Conservation (phyloP, 23 tunicate species). For the Diplosoma virens region DNA sequence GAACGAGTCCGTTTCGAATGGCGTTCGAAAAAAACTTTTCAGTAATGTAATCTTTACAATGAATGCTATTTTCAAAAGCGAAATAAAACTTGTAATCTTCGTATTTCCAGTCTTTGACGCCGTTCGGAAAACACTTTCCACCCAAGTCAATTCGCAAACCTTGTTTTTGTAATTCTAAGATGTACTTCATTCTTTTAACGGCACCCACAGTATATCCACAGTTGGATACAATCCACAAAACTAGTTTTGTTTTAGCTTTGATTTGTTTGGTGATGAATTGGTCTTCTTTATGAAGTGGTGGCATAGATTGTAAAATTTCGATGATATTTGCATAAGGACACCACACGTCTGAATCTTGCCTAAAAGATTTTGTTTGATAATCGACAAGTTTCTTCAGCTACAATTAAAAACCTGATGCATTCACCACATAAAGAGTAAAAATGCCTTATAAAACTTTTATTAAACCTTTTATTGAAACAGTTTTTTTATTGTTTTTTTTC, state of each 20-base stretch:
- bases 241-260: slow-evolving; percentile 18
- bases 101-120: background rate
- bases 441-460: too few species aligned
- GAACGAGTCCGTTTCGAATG: slow-evolving; percentile 25
- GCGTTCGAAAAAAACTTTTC: slow-evolving; percentile 41
- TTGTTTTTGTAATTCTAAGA: slow-evolving; percentile 10
- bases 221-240: slow-evolving; percentile 60
- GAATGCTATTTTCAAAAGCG: slow-evolving; percentile 54
- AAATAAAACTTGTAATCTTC: slow-evolving; percentile 59
- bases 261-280: too few species aligned
- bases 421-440: too few species aligned
- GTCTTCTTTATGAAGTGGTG: too few species aligned
- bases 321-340: too few species aligned
- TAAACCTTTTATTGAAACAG: too few species aligned
- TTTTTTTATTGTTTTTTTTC: too few species aligned
- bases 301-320: too few species aligned
- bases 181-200: slow-evolving; percentile 33
- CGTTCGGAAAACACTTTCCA: slow-evolving; percentile 51
- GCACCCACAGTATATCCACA: slow-evolving; percentile 64
- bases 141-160: slow-evolving; percentile 53
- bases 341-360: too few species aligned
- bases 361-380: too few species aligned
- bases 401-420: too few species aligned
- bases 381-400: too few species aligned
- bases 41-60: slow-evolving; percentile 63